Conservation (phyloP, 1,140 invertebrate genomes). For the Macrotrachela quadricornifera region DNA sequence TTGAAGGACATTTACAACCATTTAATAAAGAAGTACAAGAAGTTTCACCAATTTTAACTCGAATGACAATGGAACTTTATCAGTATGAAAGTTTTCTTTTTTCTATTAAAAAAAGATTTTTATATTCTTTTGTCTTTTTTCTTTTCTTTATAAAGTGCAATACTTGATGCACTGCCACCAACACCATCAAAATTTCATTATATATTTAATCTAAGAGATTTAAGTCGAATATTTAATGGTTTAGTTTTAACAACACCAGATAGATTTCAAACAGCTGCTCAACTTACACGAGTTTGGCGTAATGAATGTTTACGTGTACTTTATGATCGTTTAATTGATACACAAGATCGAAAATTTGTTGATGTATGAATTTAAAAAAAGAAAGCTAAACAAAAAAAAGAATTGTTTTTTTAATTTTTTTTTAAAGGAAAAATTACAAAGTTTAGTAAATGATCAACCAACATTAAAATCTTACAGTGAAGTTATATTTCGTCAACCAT, state of each 20-base stretch:
- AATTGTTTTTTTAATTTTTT: too few species aligned
- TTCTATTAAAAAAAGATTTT: too few species aligned
- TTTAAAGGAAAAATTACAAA: conserved; percentile 2
- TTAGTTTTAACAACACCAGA: conserved; percentile 47
- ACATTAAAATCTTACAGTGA: conserved; percentile 25
- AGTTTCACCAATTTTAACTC: conserved; percentile 42
- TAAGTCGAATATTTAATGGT: conserved; percentile 56
- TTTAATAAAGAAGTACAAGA: conserved; percentile 45
- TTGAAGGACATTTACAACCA: conserved; percentile 46
- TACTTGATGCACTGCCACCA: conserved; percentile 54
- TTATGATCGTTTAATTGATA: conserved; percentile 55
- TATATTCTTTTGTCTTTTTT: too few species aligned
- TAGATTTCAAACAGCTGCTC: conserved; percentile 41
- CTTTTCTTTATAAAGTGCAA: conserved; percentile 23
- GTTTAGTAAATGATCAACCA: neutral
- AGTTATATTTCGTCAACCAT: conserved; percentile 50
- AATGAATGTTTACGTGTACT: conserved; percentile 66
- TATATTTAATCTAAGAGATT: conserved; percentile 70
- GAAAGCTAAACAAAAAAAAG: too few species aligned
- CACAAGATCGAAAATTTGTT: conserved; percentile 32
- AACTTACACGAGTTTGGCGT: conserved; percentile 59
- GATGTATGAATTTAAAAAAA: too few species aligned
- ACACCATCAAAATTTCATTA: conserved; percentile 80
- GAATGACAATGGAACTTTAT: conserved; percentile 58
- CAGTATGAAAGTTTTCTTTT: conserved; percentile 25